phyloP scores from a whole-genome alignment of 1,140 invertebrate genomes.

The Choristoneura fumiferana region DNA sequence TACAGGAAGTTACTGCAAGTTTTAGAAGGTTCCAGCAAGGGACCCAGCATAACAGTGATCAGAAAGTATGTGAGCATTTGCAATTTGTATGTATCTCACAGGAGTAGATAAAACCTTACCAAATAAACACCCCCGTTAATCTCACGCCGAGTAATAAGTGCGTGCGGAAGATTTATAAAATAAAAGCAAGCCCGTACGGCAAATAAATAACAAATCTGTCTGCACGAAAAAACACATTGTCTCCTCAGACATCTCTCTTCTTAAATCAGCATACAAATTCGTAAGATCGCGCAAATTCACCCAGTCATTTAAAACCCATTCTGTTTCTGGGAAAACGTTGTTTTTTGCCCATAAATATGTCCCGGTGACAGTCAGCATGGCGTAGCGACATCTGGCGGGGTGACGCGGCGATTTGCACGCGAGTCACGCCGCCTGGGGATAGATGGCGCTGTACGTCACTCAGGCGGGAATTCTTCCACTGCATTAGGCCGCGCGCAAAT shows the following conservation, averaged over 20 bases:
- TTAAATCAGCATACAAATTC: constrained; percentile 69
- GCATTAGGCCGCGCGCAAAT: constrained; percentile 11
- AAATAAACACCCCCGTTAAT: constrained; percentile 15
- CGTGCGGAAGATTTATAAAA: constrained; percentile 20
- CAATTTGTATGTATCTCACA: not conserved
- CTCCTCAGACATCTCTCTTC: constrained; percentile 55
- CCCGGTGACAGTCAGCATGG: constrained; percentile 34
- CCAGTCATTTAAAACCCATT: constrained; percentile 68
- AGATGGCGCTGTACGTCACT: constrained; percentile 38
- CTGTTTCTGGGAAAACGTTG: constrained; percentile 47
- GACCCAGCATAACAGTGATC: no score
- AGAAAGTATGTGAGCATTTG: no score
- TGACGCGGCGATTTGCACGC: constrained; percentile 25
- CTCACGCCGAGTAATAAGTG: constrained; percentile 13
- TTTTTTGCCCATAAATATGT: constrained; percentile 61
- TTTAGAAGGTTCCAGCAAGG: no score
- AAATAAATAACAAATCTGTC: constrained; percentile 50
- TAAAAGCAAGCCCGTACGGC: constrained; percentile 31
- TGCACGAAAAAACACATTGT: constrained; percentile 57
- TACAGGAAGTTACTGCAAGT: no score
- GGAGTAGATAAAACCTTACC: not conserved
- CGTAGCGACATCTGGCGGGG: constrained; percentile 40
- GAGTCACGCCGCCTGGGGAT: constrained; percentile 28
- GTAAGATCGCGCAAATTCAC: constrained; percentile 62
- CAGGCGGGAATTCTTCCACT: constrained; percentile 31